Conservation (phyloP, 92 coral and sea anemone species). For the Porites divaricata region DNA sequence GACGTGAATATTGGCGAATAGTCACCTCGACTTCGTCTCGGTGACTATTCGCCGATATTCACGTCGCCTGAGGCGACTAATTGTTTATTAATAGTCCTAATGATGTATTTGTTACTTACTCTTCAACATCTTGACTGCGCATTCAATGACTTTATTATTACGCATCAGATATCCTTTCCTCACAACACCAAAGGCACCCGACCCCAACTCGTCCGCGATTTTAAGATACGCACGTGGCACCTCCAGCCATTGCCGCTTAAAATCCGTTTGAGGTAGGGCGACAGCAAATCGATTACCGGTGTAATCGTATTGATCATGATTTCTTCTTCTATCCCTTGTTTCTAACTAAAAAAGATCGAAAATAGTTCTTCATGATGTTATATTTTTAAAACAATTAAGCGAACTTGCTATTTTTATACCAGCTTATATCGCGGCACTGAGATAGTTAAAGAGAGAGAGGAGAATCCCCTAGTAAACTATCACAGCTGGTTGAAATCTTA, state of each 20-base stretch:
- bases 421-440: no score
- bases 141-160: slow-evolving; percentile 49
- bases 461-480: no score
- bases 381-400: background rate
- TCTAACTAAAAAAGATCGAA: background rate
- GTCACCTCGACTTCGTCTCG: no score
- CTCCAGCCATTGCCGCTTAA: slow-evolving; percentile 63
- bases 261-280: slow-evolving; percentile 18
- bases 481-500: no score
- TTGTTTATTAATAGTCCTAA: no score
- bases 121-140: slow-evolving; percentile 81
- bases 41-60: no score
- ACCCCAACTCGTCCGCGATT: slow-evolving; percentile 71
- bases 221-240: slow-evolving; percentile 59
- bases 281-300: background rate
- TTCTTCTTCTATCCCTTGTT: background rate
- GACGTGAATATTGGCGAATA: no score
- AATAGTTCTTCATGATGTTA: no score
- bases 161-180: slow-evolving; percentile 42
- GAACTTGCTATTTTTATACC: no score
- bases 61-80: no score
- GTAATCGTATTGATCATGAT: slow-evolving; percentile 37
- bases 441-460: no score
- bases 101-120: slow-evolving; percentile 40
- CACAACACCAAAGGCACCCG: slow-evolving; percentile 83